These are phyloP conservation scores for Aricia agestis DNA, from an alignment of 1,140 invertebrate genomes.

Conservation along the genomic window DNA sequence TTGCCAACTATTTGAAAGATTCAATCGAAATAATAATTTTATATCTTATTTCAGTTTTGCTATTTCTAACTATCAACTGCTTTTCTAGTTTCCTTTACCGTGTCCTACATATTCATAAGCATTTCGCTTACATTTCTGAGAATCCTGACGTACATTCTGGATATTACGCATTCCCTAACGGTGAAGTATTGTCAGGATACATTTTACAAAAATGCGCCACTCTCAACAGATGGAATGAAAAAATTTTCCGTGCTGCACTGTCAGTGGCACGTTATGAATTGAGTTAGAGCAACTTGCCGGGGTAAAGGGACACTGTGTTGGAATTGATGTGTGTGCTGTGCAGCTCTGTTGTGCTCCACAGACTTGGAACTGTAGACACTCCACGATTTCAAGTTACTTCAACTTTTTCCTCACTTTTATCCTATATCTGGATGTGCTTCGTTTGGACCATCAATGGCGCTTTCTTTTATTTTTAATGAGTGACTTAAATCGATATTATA, in stretches of 20 bases:
- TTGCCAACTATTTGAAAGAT: not conserved
- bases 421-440: too few species aligned
- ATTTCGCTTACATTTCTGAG: not conserved
- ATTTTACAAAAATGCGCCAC: constrained; percentile 19
- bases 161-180: constrained; percentile 13
- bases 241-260: constrained; percentile 33
- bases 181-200: constrained; percentile 15
- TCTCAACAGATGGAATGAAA: constrained; percentile 28
- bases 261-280: constrained; percentile 57
- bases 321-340: constrained; percentile 67
- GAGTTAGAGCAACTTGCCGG: constrained; percentile 56
- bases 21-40: too few species aligned
- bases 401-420: not conserved
- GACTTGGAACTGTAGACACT: not conserved
- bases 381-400: not conserved
- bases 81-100: not conserved
- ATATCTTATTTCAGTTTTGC: too few species aligned
- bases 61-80: too few species aligned
- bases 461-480: too few species aligned
- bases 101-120: not conserved
- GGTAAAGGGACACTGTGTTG: constrained; percentile 41
- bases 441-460: too few species aligned
- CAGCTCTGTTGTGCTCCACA: not conserved
- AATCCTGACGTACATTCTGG: not conserved
- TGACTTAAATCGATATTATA: too few species aligned